Evolutionary conservation across 1,140 invertebrate genomes (phyloP).

Genomic region (Pectinophora gossypiella): DNA sequence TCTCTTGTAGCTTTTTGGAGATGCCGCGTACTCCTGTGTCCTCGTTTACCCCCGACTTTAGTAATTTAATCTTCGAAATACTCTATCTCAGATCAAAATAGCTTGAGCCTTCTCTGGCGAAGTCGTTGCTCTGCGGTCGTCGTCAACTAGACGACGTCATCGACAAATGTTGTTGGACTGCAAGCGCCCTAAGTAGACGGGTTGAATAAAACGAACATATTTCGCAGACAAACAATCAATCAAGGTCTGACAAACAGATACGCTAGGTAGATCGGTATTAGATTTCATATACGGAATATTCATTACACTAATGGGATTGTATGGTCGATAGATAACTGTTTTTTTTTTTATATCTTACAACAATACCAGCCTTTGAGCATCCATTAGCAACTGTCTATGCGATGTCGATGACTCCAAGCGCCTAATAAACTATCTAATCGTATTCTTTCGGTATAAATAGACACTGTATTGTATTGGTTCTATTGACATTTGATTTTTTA

Average conservation of each 20-base stretch:
- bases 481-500: too few relatives aligned
- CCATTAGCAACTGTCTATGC: constrained; percentile 25
- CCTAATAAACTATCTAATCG: background rate
- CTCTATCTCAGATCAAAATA: too few relatives aligned
- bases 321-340: constrained; percentile 20
- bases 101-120: too few relatives aligned
- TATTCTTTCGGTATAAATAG: too few relatives aligned
- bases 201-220: background rate
- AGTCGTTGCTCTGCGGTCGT: too few relatives aligned
- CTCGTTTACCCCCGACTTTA: too few relatives aligned
- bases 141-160: too few relatives aligned
- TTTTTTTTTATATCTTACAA: constrained; percentile 15
- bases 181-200: background rate
- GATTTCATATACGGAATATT: constrained; percentile 22
- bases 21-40: too few relatives aligned
- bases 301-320: constrained; percentile 31
- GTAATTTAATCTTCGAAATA: too few relatives aligned
- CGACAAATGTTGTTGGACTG: too few relatives aligned
- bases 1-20: too few relatives aligned
- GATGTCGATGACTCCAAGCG: constrained; percentile 21
- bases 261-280: constrained; percentile 3
- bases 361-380: constrained; percentile 14
- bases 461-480: too few relatives aligned
- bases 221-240: constrained; percentile 18
- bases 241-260: constrained; percentile 17